Evolutionary conservation across 1,140 invertebrate genomes (phyloP), one percentile per base, ranked within the genome.

Genomic region (Calycopis cecrops): DNA sequence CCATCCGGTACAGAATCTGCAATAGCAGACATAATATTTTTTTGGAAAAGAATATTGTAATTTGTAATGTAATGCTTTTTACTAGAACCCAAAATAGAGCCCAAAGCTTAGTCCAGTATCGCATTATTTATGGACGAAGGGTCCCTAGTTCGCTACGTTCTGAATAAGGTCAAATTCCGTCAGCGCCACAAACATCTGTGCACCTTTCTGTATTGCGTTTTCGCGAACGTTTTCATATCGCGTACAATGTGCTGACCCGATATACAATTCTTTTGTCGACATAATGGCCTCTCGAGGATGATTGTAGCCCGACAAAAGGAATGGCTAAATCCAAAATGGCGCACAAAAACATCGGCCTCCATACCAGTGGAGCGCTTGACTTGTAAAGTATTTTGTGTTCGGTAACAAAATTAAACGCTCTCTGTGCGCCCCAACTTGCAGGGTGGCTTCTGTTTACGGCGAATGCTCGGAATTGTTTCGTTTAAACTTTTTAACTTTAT

Each of bases 261-360:
- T 9, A 16, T 16, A 44, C 40, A 38, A 57, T 53, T 57, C 60
- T 62, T 61, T 62, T 60, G 59, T 60, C 55, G 37, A 21, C 48
- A 47, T 56, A 63, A 60, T 55, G 50, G 54, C 48, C 55, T 28
- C 59, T 55, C 52, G 42, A 51, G 48, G 40, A 37, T 33, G 52
- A 55, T 59, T 59, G 40, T 55, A 21, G 38, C 50, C 37, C 48
- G 54, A 64, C 59, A 60, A 64, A 63, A 63, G 61, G 56, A 40
- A 59, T 59, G 42, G 57, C 37, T 34, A 55, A 57, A 57, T 57
- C 54, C 60, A 12, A 40, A 40, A 40, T 8, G 38, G 38, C 2
- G 10, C 1, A 44, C 14, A 44, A 42, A 11, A 44, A 44, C 40
- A 44, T 16, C 14, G 9, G 16, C 12, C 40, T 42, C 14, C 40